Base-by-base conservation (phyloP, 2,888 invertebrate genomes). In the Drosophila emarginata region DNA sequence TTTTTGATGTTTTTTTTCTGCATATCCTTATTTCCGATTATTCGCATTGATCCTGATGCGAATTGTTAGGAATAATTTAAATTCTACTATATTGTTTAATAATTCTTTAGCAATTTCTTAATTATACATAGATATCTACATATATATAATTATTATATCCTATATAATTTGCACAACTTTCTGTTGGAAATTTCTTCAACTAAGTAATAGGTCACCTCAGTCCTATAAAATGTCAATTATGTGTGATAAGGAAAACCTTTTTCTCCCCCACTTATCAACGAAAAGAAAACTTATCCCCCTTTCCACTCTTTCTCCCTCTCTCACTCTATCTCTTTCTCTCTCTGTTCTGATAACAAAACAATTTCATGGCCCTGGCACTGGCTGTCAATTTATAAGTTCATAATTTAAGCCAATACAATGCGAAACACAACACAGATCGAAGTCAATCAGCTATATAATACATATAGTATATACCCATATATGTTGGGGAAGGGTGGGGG, bases 371-470 rank as follows among this genome's bases (percentile, higher is more conserved):
- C 57, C 21, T 45, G 21, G 37, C 21, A 15, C 4, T 14, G 50
- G 26, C 82, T 80, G 77, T 77, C 82, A 82, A 77, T 81, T 85
- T 85, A 79, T 72, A 79, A 85, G 87, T 78, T 79, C 76, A 87
- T 82, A 81, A 79, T 78, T 87, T 77, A 76, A 64, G 84, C 67
- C 45, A 66, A 74, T 32, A 73, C 83, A 85, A 77, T 71, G 68
- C 70, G 77, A 63, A 70, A 53, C 32, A 45, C 51, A 67, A 50
- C 68, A 50, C 37, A 70, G 78, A 72, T 83, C 80, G 69, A 73
- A 80, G 83, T 82, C 83, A 86, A 81, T 86, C 86, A 82, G 83
- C 83, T 78, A 73, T 78, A 76, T 82, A 82, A 77, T 86, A 69
- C 73, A 67, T 74, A 59, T 74, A 45, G 61, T 63, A 65, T 52